These are phyloP conservation scores for Trichogramma evanescens DNA, from an alignment of 2,888 invertebrate genomes.

Conservation along the genomic window DNA sequence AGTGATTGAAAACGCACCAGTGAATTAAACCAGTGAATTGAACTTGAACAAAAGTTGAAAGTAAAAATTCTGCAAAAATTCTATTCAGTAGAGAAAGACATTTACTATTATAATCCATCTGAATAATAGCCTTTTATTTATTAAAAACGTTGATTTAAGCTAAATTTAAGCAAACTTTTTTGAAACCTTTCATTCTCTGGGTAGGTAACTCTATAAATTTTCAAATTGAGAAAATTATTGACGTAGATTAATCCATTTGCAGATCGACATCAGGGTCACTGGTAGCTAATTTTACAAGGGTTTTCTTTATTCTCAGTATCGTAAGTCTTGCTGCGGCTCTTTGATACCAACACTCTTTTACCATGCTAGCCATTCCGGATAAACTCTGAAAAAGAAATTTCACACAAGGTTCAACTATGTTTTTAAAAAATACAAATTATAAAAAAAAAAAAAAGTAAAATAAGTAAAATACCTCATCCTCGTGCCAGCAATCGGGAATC, in stretches of 20 bases:
- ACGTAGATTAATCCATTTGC: constrained; percentile 29
- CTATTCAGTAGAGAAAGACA: too few relatives aligned
- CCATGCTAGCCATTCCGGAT: constrained; percentile 68
- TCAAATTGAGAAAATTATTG: too few relatives aligned
- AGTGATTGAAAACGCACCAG: too few relatives aligned
- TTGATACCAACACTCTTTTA: constrained; percentile 86
- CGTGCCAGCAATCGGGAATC: constrained; percentile 72
- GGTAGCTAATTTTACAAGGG: constrained; percentile 69
- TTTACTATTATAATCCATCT: too few relatives aligned
- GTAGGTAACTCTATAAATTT: too few relatives aligned
- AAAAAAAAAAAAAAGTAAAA: neutral
- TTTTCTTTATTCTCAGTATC: constrained; percentile 78
- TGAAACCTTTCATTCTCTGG: too few relatives aligned
- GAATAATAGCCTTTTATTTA: too few relatives aligned
- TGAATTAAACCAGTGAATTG: too few relatives aligned
- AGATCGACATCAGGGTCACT: constrained; percentile 63
- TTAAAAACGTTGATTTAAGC: too few relatives aligned
- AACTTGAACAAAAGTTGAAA: too few relatives aligned
- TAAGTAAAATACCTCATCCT: constrained; percentile 54
- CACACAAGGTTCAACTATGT: neutral
- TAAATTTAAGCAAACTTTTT: too few relatives aligned
- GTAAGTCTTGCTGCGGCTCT: constrained; percentile 77
- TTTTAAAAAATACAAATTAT: neutral
- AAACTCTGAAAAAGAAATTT: constrained; percentile 55
- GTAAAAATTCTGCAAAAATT: too few relatives aligned